These are phyloP conservation scores for Boleophthalmus pectinirostris DNA, from an alignment of 2,113 vertebrate genomes.

Conservation along the genomic window DNA sequence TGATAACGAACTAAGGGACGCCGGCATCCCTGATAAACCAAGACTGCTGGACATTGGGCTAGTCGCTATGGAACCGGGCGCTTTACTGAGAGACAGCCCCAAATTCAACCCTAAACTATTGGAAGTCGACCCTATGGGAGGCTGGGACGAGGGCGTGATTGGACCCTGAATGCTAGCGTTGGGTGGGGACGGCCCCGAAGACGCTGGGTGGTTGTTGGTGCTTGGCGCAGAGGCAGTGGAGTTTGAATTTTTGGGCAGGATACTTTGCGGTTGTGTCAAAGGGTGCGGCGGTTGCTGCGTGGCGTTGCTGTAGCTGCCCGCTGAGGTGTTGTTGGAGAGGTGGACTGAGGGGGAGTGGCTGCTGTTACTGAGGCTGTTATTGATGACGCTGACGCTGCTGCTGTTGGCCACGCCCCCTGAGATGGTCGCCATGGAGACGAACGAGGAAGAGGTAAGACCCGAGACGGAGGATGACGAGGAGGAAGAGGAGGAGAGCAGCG, in stretches of 20 bases:
- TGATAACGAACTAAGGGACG: slow-evolving; percentile 66
- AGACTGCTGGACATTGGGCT: slow-evolving; percentile 63
- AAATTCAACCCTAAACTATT: slow-evolving; percentile 68
- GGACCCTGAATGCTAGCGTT: slow-evolving; percentile 51
- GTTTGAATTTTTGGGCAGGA: slow-evolving; percentile 58
- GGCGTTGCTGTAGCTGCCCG: slow-evolving; percentile 77
- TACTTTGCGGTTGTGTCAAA: slow-evolving; percentile 19
- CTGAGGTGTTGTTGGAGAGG: slow-evolving; percentile 65
- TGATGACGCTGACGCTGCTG: slow-evolving; percentile 22
- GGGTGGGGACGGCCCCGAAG: slow-evolving; percentile 56
- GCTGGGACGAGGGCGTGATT: slow-evolving; percentile 40
- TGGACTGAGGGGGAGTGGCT: slow-evolving; percentile 34
- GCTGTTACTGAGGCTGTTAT: slow-evolving; percentile 52
- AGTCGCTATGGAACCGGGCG: slow-evolving; percentile 28
- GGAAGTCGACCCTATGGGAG: slow-evolving; percentile 45
- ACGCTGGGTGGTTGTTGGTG: slow-evolving; percentile 49
- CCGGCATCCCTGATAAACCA: slow-evolving; percentile 74
- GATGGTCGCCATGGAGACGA: slow-evolving; percentile 73
- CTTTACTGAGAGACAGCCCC: slow-evolving; percentile 62
- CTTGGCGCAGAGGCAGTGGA: slow-evolving; percentile 42
- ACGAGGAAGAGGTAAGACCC: slow-evolving; percentile 63
- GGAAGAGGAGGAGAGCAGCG: slow-evolving; percentile 73
- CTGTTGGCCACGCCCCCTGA: slow-evolving; percentile 52
- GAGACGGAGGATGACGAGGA: slow-evolving; percentile 76
- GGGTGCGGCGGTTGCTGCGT: slow-evolving; percentile 71